Conservation (phyloP, 2,797 vertebrate species). For the Psittacula derbiana region DNA sequence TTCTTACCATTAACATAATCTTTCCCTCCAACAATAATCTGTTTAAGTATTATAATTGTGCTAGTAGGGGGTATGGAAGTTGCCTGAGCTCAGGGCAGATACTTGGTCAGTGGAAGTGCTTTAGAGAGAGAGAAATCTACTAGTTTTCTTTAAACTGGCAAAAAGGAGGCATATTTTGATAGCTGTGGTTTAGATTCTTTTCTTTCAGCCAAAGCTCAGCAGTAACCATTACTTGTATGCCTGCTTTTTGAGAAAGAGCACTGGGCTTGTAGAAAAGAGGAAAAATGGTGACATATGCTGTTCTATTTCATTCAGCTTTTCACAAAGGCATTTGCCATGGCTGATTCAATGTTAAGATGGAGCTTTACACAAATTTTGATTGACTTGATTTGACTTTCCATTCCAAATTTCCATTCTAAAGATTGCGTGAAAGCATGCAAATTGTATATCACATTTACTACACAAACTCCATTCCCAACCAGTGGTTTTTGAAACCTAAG, state of each 20-base stretch:
- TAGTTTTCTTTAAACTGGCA: background rate
- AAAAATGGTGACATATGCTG: background rate
- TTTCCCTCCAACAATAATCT: background rate
- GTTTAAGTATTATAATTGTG: background rate
- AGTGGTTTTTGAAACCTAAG: background rate
- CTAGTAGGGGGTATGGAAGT: background rate
- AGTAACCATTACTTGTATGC: fast-evolving
- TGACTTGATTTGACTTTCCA: background rate
- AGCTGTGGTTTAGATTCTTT: background rate
- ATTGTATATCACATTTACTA: background rate
- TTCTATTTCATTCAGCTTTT: background rate
- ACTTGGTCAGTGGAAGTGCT: background rate
- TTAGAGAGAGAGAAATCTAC: background rate
- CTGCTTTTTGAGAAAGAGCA: background rate
- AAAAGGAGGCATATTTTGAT: background rate
- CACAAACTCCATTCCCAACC: fast-evolving
- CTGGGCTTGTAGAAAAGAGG: background rate
- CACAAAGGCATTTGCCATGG: background rate
- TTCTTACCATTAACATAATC: fast-evolving
- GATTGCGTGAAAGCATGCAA: background rate
- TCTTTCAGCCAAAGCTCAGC: background rate
- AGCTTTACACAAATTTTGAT: background rate
- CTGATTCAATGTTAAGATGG: background rate
- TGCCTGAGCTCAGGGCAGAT: background rate
- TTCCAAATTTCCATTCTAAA: background rate